A percentile compares a stretch with the other conserved stretches of the same genome.
Conservation (phyloP, 2,797 vertebrate genomes). For the Threskiornis aethiopicus region DNA sequence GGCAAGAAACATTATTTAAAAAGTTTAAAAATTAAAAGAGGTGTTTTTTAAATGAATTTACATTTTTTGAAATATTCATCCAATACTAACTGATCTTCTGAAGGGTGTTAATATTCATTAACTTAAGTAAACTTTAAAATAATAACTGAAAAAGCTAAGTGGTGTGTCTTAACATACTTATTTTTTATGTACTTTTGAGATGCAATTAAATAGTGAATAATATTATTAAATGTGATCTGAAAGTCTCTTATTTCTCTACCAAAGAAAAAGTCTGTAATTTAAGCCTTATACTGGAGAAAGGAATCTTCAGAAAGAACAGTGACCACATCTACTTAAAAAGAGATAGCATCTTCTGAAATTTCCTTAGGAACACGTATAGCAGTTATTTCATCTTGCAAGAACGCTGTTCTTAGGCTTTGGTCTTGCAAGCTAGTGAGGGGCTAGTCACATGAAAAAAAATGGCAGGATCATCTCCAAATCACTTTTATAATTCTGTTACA, state of each 20-base stretch:
- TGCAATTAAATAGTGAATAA: background rate
- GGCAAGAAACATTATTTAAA: background rate
- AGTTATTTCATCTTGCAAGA: background rate
- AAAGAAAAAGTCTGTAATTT: background rate
- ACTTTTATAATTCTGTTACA: background rate
- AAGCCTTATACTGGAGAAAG: background rate
- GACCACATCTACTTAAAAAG: background rate
- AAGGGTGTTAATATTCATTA: background rate
- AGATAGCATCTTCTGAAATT: background rate
- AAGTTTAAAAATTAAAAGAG: background rate
- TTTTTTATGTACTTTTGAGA: background rate
- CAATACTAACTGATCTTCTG: background rate
- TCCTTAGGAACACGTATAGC: accelerated
- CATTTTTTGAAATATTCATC: background rate
- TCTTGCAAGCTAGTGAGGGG: background rate
- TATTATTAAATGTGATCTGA: background rate
- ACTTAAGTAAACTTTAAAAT: background rate
- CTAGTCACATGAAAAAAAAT: background rate
- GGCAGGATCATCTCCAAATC: background rate
- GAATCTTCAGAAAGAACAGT: background rate
- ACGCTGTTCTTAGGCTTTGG: background rate
- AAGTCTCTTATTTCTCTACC: background rate
- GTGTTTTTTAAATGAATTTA: background rate
- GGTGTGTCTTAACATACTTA: background rate
- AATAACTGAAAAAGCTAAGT: background rate